phyloP scores from a whole-genome alignment of 2,113 vertebrate genomes.

The Chlorodrepanis virens region DNA sequence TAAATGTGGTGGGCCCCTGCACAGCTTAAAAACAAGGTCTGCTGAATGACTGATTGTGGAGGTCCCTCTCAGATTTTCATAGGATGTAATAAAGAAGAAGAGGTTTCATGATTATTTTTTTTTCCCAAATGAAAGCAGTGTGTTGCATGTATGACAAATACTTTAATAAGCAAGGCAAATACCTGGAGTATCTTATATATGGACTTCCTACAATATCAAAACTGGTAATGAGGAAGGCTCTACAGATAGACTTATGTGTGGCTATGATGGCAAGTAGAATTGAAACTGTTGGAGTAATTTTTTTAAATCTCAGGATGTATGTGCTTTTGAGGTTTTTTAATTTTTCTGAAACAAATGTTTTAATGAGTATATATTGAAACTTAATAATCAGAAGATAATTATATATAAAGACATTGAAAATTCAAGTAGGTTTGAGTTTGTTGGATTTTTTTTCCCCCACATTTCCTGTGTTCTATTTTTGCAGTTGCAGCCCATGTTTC shows the following conservation, averaged over 20 bases:
- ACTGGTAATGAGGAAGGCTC: not conserved
- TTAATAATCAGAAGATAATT: constrained; percentile 16
- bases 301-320: not conserved
- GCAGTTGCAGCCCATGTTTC: not conserved
- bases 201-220: not conserved
- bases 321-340: not conserved
- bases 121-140: not conserved
- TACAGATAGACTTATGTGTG: not conserved
- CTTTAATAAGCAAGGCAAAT: not conserved
- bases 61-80: not conserved
- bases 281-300: not conserved
- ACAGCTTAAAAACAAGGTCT: not conserved
- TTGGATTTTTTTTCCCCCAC: not conserved
- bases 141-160: not conserved
- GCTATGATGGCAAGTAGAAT: not conserved
- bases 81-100: not conserved
- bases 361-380: not conserved
- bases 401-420: not conserved
- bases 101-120: too few relatives aligned
- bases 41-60: not conserved
- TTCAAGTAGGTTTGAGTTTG: not conserved
- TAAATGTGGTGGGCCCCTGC: not conserved
- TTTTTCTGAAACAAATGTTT: not conserved
- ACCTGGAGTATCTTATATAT: not conserved
- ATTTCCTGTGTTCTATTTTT: constrained; percentile 26